Percentiles rank a stretch among this genome's conserved stretches.
Conservation (phyloP, 2,888 invertebrate species). For the Eueremaeus valkanovi region DNA sequence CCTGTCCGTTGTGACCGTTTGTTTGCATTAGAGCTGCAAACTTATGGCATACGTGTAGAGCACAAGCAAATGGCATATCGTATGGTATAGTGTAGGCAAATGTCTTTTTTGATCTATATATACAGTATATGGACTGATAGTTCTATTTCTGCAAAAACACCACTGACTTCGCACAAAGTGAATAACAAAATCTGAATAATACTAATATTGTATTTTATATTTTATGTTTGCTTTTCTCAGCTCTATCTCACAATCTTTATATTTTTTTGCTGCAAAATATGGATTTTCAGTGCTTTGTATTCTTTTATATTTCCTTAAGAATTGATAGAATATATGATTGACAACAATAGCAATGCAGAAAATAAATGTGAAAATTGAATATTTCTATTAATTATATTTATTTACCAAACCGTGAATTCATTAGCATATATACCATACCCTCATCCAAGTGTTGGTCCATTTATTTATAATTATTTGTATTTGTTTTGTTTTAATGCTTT, state of each 20-base stretch:
- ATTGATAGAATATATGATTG: not conserved
- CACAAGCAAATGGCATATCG: not conserved
- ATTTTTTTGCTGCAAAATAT: not conserved
- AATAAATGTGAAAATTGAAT: not conserved
- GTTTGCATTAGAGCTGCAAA: constrained; percentile 5
- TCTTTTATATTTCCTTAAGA: not conserved
- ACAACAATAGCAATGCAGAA: not conserved
- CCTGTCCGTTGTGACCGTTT: constrained; percentile 31
- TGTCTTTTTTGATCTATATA: constrained; percentile 26
- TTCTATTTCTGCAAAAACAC: not conserved
- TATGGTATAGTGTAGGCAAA: not conserved
- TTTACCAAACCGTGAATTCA: not conserved
- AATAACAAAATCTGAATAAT: constrained; percentile 27
- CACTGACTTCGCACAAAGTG: not conserved
- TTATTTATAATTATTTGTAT: not conserved
- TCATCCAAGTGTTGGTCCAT: not conserved
- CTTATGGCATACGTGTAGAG: not conserved
- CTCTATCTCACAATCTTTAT: not conserved
- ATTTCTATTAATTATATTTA: constrained; percentile 8
- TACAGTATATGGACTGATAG: not conserved
- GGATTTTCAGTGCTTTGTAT: not conserved
- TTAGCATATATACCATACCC: not conserved
- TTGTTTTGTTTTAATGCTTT: not conserved
- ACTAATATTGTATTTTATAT: constrained; percentile 22
- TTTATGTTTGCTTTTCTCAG: constrained; percentile 31